Evolutionary conservation across 1,140 invertebrate species (phyloP).

Genomic region (Nebria ingens): DNA sequence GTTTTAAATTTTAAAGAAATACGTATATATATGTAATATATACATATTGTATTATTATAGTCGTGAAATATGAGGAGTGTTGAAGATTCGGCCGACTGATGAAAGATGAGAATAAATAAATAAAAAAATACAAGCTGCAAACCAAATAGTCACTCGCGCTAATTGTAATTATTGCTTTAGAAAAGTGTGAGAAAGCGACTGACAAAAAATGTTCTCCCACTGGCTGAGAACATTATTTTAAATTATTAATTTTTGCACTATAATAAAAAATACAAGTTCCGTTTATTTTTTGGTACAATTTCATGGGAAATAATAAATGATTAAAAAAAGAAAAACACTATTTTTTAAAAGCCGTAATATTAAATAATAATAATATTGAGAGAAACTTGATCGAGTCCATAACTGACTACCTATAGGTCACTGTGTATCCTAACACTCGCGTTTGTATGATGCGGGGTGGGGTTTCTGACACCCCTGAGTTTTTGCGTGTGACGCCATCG

Average conservation of each 20-base stretch:
- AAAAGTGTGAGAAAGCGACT: conserved; percentile 5
- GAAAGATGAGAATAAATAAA: too few species aligned
- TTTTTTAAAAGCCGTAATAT: conserved; percentile 9
- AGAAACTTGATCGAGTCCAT: conserved; percentile 7
- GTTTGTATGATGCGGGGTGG: not conserved
- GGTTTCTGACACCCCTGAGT: not conserved
- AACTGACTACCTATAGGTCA: conserved; percentile 9
- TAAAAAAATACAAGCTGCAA: conserved; percentile 4
- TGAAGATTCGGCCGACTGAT: not conserved
- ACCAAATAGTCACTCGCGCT: conserved; percentile 7
- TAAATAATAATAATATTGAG: too few species aligned
- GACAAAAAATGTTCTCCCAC: not conserved
- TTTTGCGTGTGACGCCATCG: not conserved
- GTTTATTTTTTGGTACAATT: conserved; percentile 9
- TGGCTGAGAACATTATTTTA: not conserved
- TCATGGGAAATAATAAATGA: conserved; percentile 1
- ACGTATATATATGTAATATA: conserved; percentile 4
- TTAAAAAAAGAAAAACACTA: not conserved
- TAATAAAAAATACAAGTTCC: conserved; percentile 3
- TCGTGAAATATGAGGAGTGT: too few species aligned
- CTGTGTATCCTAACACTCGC: conserved; percentile 1
- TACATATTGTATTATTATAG: conserved; percentile 7
- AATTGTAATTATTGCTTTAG: conserved; percentile 3
- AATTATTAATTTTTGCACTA: conserved; percentile 1
- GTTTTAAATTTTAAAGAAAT: too few species aligned